A percentile compares a stretch with the other conserved stretches of the same genome.
phyloP scores from a whole-genome alignment of 2,113 vertebrate species.

The Edolisoma coerulescens region DNA sequence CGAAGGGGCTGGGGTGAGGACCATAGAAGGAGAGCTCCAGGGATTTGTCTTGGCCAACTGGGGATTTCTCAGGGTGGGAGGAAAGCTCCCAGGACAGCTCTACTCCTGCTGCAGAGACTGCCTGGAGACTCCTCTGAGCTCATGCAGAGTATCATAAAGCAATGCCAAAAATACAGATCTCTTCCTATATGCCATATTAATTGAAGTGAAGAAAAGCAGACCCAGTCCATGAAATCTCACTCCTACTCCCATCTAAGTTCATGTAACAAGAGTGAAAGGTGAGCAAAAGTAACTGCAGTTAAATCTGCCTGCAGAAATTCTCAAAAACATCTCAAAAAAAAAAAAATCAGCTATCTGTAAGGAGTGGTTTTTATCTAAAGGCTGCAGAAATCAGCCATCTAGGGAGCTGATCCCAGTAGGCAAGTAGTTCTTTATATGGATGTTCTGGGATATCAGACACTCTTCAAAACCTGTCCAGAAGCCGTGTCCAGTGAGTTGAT shows the following conservation, averaged over 20 bases:
- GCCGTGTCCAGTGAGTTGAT: neutral
- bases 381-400: neutral
- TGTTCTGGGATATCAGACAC: neutral
- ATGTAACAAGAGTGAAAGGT: neutral
- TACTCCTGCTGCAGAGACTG: neutral
- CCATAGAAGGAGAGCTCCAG: neutral
- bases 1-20: rapidly evolving
- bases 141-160: neutral
- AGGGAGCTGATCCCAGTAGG: neutral
- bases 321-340: neutral
- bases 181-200: neutral
- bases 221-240: neutral
- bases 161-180: neutral
- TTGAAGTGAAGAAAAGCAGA: neutral
- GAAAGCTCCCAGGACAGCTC: neutral
- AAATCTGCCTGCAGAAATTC: neutral
- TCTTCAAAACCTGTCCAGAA: neutral
- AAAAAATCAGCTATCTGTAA: neutral
- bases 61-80: neutral
- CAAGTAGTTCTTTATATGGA: neutral
- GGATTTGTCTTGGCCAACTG: neutral
- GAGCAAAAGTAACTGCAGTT: neutral
- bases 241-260: neutral
- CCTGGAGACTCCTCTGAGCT: neutral
- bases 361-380: neutral